Evolutionary conservation across 2,888 invertebrate species (phyloP), one percentile per base, ranked within the genome.

Genomic region (Deroplatys truncata): DNA sequence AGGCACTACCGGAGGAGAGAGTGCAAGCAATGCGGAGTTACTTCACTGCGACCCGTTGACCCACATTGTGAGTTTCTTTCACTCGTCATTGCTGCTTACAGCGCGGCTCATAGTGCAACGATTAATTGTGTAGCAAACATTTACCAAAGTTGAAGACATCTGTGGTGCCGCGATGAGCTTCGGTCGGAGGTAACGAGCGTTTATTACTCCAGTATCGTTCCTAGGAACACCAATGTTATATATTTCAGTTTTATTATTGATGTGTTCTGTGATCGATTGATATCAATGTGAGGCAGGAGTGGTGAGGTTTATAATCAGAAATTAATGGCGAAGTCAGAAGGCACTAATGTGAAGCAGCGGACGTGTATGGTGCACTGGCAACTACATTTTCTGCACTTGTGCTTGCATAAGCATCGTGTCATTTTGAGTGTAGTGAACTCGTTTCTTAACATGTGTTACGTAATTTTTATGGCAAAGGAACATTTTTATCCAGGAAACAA

Each of bases 31-130:
- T 72, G 56, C 56, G 25, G 29, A 28, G 29, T 86, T 86, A 56
- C 86, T 86, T 86, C 86, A 86, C 86, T 28, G 20, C 56, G 72
- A 72, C 86, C 56, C 86, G 56, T 28, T 86, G 72, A 86, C 86
- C 72, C 86, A 86, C 16, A 86, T 86, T 29, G 56, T 7, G 56
- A 16, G 20, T 20, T 20, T 72, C 56, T 72, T 72, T 72, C 56
- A 72, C 56, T 72, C 56, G 56, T 72, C 56, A 72, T 72, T 72
- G 20, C 56, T 72, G 4, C 56, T 72, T 72, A 25, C 56, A 72
- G 25, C 56, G 20, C 56, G 56, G 56, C 56, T 72, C 56, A 72
- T 72, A 72, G 56, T 72, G 56, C 56, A 72, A 72, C 56, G 7
- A 72, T 25, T 72, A 25, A 20, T 72, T 72, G 56, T 20, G 56